Conservation (phyloP, 2,888 invertebrate genomes). For the Caenorhabditis zanzibari region DNA sequence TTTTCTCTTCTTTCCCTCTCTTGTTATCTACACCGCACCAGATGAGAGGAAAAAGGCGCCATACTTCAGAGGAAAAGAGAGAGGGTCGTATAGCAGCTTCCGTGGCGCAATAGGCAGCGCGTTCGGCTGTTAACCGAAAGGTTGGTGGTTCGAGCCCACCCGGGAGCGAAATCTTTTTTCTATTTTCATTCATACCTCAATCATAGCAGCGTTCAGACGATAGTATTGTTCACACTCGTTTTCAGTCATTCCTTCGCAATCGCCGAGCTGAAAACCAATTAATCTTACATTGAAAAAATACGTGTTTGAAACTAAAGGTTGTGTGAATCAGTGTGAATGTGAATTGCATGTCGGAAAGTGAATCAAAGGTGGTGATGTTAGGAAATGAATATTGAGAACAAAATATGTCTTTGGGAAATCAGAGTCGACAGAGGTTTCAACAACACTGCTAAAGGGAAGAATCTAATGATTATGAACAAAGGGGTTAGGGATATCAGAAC, state of each 20-base stretch:
- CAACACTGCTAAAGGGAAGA: slow-evolving; percentile 56
- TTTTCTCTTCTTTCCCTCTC: not conserved
- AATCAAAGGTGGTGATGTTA: slow-evolving; percentile 42
- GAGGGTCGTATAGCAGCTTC: slow-evolving; percentile 24
- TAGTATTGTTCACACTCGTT: slow-evolving; percentile 77
- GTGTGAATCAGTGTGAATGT: slow-evolving; percentile 25
- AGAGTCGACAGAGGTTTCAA: not conserved
- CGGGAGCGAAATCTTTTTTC: slow-evolving; percentile 73
- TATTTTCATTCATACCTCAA: slow-evolving; percentile 62
- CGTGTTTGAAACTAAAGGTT: slow-evolving; percentile 27
- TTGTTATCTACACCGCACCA: not conserved
- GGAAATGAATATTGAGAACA: not conserved
- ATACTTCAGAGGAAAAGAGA: not conserved
- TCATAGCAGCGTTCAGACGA: slow-evolving; percentile 76
- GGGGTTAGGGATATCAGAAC: slow-evolving; percentile 45
- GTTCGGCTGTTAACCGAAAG: slow-evolving; percentile 99
- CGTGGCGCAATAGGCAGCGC: slow-evolving; percentile 87
- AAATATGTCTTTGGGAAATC: not conserved
- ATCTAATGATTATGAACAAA: slow-evolving; percentile 12
- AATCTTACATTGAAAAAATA: not conserved
- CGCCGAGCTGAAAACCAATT: slow-evolving; percentile 71
- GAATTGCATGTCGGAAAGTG: slow-evolving; percentile 6
- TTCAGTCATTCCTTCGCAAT: slow-evolving; percentile 78
- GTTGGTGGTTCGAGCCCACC: slow-evolving; percentile 93
- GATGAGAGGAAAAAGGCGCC: not conserved